A percentile compares a stretch with the other conserved stretches of the same genome.
phyloP scores from a whole-genome alignment of 1,140 invertebrate species.

The Manduca sexta region DNA sequence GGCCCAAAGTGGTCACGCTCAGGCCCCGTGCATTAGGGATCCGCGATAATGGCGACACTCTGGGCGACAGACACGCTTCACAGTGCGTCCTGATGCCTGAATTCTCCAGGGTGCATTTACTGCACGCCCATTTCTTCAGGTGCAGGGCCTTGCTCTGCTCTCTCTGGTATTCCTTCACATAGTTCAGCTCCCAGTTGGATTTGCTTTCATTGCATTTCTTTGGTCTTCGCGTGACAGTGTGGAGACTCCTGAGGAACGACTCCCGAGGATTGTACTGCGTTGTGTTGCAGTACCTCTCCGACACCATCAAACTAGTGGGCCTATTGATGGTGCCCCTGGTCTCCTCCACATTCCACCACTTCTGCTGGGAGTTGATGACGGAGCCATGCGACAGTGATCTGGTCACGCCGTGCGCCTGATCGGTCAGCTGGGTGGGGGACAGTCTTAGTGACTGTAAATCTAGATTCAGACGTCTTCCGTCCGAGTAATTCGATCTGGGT shows the following conservation, averaged over 20 bases:
- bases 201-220: constrained; percentile 61
- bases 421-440: constrained; percentile 55
- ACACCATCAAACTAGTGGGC: constrained; percentile 62
- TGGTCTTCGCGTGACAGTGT: constrained; percentile 55
- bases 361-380: constrained; percentile 58
- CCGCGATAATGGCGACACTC: constrained; percentile 46
- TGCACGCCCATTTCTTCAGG: constrained; percentile 79
- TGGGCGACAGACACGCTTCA: constrained; percentile 76
- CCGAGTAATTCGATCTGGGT: constrained; percentile 50
- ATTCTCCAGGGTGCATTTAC: constrained; percentile 85
- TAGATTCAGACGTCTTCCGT: constrained; percentile 48
- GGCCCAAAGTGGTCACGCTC: constrained; percentile 62
- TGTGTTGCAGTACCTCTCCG: constrained; percentile 51
- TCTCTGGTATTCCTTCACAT: constrained; percentile 62
- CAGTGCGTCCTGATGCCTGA: constrained; percentile 77
- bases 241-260: constrained; percentile 60
- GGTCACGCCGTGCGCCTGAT: constrained; percentile 63
- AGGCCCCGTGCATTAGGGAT: constrained; percentile 59
- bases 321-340: constrained; percentile 51
- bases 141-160: constrained; percentile 58
- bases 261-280: constrained; percentile 46
- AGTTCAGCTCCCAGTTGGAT: constrained; percentile 68
- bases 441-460: constrained; percentile 54
- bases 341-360: constrained; percentile 61
- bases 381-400: constrained; percentile 67